Evolutionary conservation across 2,888 invertebrate genomes (phyloP), one percentile per base, ranked within the genome.

Genomic region (Craniophora ligustri): DNA sequence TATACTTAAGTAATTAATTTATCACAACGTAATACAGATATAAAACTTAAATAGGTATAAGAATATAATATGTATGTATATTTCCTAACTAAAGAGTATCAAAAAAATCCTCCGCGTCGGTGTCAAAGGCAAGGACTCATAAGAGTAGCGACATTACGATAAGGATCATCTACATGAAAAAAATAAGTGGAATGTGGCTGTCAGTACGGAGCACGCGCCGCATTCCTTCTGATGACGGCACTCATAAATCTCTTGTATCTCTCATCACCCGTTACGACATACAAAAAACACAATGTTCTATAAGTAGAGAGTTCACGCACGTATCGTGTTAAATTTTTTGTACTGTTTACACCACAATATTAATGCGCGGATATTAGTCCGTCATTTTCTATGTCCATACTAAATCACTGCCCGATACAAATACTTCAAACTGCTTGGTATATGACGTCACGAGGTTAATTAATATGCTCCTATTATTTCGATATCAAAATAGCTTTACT

Each of bases 261-360:
- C n/a, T 26, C 26, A n/a, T 26, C 26, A n/a, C n/a, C 0, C 5
- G 4, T n/a, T 26, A 26, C 26, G n/a, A 26, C 26, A 26, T n/a
- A 26, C 3, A 10, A n/a, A n/a, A n/a, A 26, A 26, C 26, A 26
- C 10, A 26, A 26, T n/a, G 26, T 3, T 34, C 34, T 34, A 34
- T 34, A 2, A n/a, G 30, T 6, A 19, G 18, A 23, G 13, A 23
- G 2, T 32, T 18, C 46, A 21, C 15, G 13, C 18, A 36, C n/a
- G 32, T 8, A 21, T 15, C 4, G n/a, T 28, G 41, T 42, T 39
- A 19, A 31, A 26, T 26, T 21, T 21, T 13, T 11, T 14, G 23
- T 30, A 36, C 32, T 44, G 39, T 58, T 65, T 44, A 36, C 66
- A n/a, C 14, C 6, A 48, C 58, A 44, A 44, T 38, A 44, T 46